Base-by-base conservation (phyloP, 2,113 vertebrate genomes). In the Gila orcuttii region DNA sequence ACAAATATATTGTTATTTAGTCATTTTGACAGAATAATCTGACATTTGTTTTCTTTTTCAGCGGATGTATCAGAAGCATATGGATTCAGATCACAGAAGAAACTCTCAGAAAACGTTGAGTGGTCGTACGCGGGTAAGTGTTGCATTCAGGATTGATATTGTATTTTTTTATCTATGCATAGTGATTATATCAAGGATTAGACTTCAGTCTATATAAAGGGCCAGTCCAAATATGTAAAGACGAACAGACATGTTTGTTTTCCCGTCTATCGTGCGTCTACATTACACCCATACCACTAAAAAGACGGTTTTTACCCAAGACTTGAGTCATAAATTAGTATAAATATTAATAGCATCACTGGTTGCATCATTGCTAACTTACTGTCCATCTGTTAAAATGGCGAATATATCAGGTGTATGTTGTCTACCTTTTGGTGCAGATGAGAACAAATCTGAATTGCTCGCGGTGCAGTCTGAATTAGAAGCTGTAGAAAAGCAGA, bases 81-180 rank as follows among this genome's bases (percentile, higher is more conserved):
- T 87, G 89, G 89, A 3, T 97, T 96, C 86, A 96, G 97, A 94
- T 96, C 96, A 62, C 98, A 98, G 79, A 93, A 97, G 86, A 99
- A 97, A 93, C 93, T 97, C 92, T 93, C 95, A 79, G 96, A 99
- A 89, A 97, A 97, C 85, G 96, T 99, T 79, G 97, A 98, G 87
- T 99, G 98, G 98, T 99, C 98, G 1, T 99, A 99, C 1, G 94
- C 96, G 91, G 98, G 98, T 99, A 95, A 94, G 91, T 79, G 17
- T 45, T 84, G 64, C 17, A 45, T 36, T 36, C 7, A 17, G 15
- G 25, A 28, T 17, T 74, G 3, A 31, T 3, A 15, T 66, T 13
- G 2, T 42, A 7, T 73, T 73, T 52, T 33, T 11, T 59, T 28
- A 21, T 33, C 6, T 36, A 23, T 64, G 7, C 52, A 21, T 6